phyloP scores from a whole-genome alignment of 1,140 invertebrate species.

The Drosophila jambulina region DNA sequence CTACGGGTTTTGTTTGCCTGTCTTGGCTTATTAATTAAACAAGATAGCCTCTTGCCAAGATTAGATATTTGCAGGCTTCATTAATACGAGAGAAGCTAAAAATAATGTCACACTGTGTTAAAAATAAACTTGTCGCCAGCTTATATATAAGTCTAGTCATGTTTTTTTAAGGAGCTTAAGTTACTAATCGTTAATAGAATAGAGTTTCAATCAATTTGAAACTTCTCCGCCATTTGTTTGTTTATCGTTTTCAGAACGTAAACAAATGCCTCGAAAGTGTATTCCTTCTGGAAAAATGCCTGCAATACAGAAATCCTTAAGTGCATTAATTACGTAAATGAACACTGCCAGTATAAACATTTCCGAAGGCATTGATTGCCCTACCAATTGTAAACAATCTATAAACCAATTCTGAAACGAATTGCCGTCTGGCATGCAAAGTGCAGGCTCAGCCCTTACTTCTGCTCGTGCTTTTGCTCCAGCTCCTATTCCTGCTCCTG shows the following conservation, averaged over 20 bases:
- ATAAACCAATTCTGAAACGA: conserved; percentile 14
- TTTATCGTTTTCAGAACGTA: conserved; percentile 11
- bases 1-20: background rate
- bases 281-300: background rate
- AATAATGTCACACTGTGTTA: conserved; percentile 6
- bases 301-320: conserved; percentile 5
- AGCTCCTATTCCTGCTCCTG: background rate
- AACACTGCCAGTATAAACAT: conserved; percentile 19
- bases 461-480: background rate
- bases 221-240: conserved; percentile 5
- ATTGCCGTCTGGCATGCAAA: conserved; percentile 31
- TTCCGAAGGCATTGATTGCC: conserved; percentile 16
- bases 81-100: background rate
- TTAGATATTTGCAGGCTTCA: conserved; percentile 2
- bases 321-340: conserved; percentile 34
- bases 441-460: conserved; percentile 1
- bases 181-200: background rate
- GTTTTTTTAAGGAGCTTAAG: background rate
- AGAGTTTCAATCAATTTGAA: background rate
- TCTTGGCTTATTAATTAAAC: conserved; percentile 2
- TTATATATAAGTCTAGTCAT: background rate
- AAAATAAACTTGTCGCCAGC: background rate
- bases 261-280: conserved; percentile 6
- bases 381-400: conserved; percentile 25
- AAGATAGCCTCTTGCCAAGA: conserved; percentile 3